A percentile compares a stretch with the other conserved stretches of the same genome.
phyloP scores from a whole-genome alignment of 2,888 invertebrate species.

The Cabera pusaria region DNA sequence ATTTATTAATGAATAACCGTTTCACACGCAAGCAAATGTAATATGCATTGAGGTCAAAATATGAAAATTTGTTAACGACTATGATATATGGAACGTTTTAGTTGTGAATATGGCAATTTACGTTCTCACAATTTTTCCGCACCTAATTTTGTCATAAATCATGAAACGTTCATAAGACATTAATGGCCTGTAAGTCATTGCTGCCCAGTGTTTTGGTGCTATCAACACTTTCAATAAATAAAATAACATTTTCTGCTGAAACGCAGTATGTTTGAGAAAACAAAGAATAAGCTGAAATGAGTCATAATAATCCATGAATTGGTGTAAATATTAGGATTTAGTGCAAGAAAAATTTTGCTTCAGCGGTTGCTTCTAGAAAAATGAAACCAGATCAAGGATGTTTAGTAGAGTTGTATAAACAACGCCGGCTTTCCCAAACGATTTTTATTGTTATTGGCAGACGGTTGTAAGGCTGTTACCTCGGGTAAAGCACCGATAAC shows the following conservation, averaged over 20 bases:
- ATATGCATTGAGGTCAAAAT: slow-evolving; percentile 9
- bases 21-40: slow-evolving; percentile 1
- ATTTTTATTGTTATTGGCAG: slow-evolving; percentile 57
- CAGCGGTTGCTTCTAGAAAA: slow-evolving; percentile 32
- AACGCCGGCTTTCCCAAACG: slow-evolving; percentile 44
- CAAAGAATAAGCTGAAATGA: slow-evolving; percentile 16
- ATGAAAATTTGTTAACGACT: slow-evolving; percentile 14
- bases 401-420: slow-evolving; percentile 35
- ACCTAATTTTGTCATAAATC: slow-evolving; percentile 18
- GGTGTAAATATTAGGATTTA: slow-evolving; percentile 24
- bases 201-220: slow-evolving; percentile 19
- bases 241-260: slow-evolving; percentile 14
- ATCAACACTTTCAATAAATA: slow-evolving; percentile 24
- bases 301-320: slow-evolving; percentile 23
- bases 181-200: slow-evolving; percentile 10
- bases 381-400: slow-evolving; percentile 62
- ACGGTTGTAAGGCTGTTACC: slow-evolving; percentile 26
- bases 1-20: slow-evolving; percentile 9
- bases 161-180: slow-evolving; percentile 12
- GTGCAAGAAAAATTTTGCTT: slow-evolving; percentile 22
- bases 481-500: slow-evolving; percentile 41
- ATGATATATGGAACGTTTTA: slow-evolving; percentile 25
- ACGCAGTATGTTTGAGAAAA: slow-evolving; percentile 13
- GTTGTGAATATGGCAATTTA: slow-evolving; percentile 11
- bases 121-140: slow-evolving; percentile 12